Evolutionary conservation across 1,140 invertebrate species (phyloP), one percentile per base, ranked within the genome.

Genomic region (Atta colombica): DNA sequence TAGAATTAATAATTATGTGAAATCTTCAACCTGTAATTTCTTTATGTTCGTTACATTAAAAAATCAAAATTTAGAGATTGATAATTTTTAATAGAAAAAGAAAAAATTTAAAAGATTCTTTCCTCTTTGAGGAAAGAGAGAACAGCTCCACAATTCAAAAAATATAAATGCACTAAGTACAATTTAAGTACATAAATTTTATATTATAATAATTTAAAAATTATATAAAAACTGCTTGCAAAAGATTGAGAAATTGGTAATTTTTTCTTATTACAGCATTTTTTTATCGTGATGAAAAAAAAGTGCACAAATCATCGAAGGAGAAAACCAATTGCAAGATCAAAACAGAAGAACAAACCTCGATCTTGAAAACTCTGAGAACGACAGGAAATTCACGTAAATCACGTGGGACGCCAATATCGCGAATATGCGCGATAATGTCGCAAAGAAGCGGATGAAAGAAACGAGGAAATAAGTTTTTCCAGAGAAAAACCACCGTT

Each of bases 381-480:
- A 12, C 35, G 80, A 39, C 39, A 35, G 63, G 35, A 85, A 85
- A 78, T 65, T 61, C 74, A 63, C 49, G 74, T 66, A 78, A 85
- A 85, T 31, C 51, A 51, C 72, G 49, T 16, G 71, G 60, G 72
- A 77, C 74, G 74, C 58, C 80, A 84, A 84, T 84, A 75, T 84
- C 69, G 58, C 69, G 45, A 75, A 84, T 84, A 84, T 84, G 35
- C 63, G 53, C 45, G 85, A 80, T 25, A 58, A 61, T 68, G 61
- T 86, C 21, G 65, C 35, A 68, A 58, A 80, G n/a, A 35, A 39
- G 21, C 35, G 53, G 60, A 86, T 63, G 49, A 81, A 55, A 35
- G 28, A 86, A 81, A 49, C 51, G 51, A 16, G 65, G n/a, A 69
- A 86, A 86, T 58, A 75, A 75, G 55, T 80, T 86, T 86, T 84